Conservation (phyloP, 1,140 invertebrate genomes). For the Homalodisca vitripennis region DNA sequence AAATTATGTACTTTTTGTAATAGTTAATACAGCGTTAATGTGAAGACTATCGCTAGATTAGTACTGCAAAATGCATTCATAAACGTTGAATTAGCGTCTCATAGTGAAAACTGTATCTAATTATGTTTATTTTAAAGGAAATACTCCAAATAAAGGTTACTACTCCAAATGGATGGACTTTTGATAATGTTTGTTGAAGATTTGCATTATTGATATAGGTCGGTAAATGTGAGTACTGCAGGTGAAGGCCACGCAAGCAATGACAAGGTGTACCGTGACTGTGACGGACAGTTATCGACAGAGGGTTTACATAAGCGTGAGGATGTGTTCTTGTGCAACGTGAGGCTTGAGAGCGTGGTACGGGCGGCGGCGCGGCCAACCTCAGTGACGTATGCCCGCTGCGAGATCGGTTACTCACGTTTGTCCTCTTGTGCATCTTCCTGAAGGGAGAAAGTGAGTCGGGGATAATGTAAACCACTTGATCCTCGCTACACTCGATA, state of each 20-base stretch:
- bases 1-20: too few species aligned
- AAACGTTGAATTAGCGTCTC: too few species aligned
- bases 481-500: neutral
- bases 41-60: too few species aligned
- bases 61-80: too few species aligned
- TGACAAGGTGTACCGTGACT: neutral
- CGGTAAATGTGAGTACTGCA: too few species aligned
- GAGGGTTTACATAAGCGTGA: neutral
- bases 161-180: too few species aligned
- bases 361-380: neutral
- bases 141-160: too few species aligned
- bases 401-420: neutral
- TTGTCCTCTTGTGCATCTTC: neutral
- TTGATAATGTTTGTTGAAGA: too few species aligned
- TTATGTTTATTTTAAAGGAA: too few species aligned
- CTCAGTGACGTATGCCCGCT: neutral
- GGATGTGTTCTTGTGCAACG: neutral
- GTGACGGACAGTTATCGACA: neutral
- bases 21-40: too few species aligned
- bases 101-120: too few species aligned
- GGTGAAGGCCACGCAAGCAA: neutral
- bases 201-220: too few species aligned
- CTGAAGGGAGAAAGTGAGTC: neutral
- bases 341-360: neutral
- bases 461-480: constrained; percentile 7